Evolutionary conservation across 1,140 invertebrate species (phyloP), one percentile per base, ranked within the genome.

Genomic region (Macrotrachela quadricornifera): DNA sequence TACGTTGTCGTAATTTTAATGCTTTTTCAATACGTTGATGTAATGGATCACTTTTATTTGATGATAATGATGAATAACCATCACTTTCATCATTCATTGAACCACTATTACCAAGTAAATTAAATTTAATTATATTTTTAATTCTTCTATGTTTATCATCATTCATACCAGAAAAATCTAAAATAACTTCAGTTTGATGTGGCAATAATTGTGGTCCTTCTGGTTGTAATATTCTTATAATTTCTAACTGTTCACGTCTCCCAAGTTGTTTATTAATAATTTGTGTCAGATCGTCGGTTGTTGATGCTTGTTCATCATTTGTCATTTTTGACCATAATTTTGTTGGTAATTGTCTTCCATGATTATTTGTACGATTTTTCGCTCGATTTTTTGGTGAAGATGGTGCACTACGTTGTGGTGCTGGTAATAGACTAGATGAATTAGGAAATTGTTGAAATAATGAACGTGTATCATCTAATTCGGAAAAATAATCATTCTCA

Each of bases 201-300:
- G 62, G 58, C n/a, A 58, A 61, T 18, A 64, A 40, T n/a, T 49
- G 38, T 13, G 61, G 57, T 4, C 21, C 21, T 13, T 57, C 46
- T 17, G 62, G 62, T 50, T 60, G 57, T 39, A 65, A 61, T n/a
- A 65, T 64, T 45, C 57, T 46, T 16, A 65, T 62, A 13, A 64
- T 60, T 47, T 65, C 64, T 18, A 65, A 54, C 46, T 64, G 61
- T 56, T 65, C 62, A 30, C 64, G 40, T 10, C 64, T 53, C 6
- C 60, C 64, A 48, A 65, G 44, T 51, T 65, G 55, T 4, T 46
- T 52, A 56, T 62, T 65, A 46, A 65, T 61, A n/a, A 63, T 56
- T 38, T 56, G 40, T 30, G 59, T 60, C 4, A 65, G 48, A 16
- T n/a, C 41, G 16, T 51, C 40, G 15, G 44, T 42, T 45, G 42